phyloP scores from a whole-genome alignment of 2,888 invertebrate species.

The Bugula neritina region DNA sequence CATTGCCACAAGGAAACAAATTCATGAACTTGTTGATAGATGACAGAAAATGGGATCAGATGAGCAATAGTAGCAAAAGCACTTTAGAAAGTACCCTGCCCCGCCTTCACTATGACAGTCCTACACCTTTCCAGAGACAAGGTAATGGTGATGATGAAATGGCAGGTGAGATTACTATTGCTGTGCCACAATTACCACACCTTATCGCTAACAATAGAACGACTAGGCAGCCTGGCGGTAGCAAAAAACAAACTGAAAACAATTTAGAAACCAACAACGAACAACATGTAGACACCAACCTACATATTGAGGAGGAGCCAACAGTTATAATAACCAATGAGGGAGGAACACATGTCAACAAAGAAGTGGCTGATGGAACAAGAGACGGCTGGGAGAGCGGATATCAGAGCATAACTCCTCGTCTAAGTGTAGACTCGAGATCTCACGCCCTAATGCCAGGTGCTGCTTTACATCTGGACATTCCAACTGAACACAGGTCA shows the following conservation, averaged over 20 bases:
- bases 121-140: neutral
- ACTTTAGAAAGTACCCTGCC: neutral
- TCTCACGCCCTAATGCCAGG: neutral
- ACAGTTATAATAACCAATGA: conserved; percentile 10
- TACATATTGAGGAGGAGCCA: conserved; percentile 17
- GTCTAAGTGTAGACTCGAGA: conserved; percentile 17
- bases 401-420: conserved; percentile 8
- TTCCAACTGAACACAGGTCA: conserved; percentile 15
- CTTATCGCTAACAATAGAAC: neutral
- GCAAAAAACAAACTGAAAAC: neutral
- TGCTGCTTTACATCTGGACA: neutral
- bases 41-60: neutral
- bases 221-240: neutral
- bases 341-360: neutral
- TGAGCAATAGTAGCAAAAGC: neutral
- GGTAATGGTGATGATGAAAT: conserved; percentile 3
- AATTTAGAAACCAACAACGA: neutral
- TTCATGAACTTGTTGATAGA: neutral
- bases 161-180: conserved; percentile 6
- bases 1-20: neutral
- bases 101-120: neutral
- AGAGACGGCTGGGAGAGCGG: conserved; percentile 24
- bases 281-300: neutral
- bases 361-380: neutral
- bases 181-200: conserved; percentile 12